These are phyloP conservation scores for Nezara viridula DNA, from an alignment of 2,888 invertebrate species.

Conservation along the genomic window DNA sequence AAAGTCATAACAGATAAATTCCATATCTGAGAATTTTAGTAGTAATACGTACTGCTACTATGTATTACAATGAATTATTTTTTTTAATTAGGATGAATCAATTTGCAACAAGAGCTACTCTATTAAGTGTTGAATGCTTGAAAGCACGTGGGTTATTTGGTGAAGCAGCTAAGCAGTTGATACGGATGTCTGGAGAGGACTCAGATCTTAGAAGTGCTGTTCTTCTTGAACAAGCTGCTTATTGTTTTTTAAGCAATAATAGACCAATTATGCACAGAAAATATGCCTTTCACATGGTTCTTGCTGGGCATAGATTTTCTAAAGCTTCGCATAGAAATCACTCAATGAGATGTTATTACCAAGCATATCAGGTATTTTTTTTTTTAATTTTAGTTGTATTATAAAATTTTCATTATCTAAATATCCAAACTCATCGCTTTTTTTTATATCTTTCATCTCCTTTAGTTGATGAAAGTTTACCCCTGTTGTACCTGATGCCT, in stretches of 20 bases:
- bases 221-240: conserved; percentile 93
- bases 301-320: conserved; percentile 95
- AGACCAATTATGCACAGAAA: conserved; percentile 86
- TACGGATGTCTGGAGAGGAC: conserved; percentile 96
- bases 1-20: no score
- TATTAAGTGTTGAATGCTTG: conserved; percentile 90
- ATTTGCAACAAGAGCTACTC: conserved; percentile 91
- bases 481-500: background rate
- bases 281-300: conserved; percentile 95
- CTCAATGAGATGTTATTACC: conserved; percentile 91
- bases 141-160: conserved; percentile 83
- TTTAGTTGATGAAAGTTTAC: background rate
- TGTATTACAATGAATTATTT: conserved; percentile 4
- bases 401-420: background rate
- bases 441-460: background rate
- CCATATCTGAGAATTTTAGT: no score
- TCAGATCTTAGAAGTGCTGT: conserved; percentile 96
- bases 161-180: conserved; percentile 95
- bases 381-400: conserved; percentile 56
- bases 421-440: background rate
- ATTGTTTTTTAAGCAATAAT: conserved; percentile 83
- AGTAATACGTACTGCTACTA: no score
- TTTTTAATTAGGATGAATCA: conserved; percentile 80
- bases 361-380: conserved; percentile 83
- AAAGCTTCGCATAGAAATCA: conserved; percentile 94